Conservation (phyloP, 2,888 invertebrate genomes). For the Archaeoteleia sp. region DNA sequence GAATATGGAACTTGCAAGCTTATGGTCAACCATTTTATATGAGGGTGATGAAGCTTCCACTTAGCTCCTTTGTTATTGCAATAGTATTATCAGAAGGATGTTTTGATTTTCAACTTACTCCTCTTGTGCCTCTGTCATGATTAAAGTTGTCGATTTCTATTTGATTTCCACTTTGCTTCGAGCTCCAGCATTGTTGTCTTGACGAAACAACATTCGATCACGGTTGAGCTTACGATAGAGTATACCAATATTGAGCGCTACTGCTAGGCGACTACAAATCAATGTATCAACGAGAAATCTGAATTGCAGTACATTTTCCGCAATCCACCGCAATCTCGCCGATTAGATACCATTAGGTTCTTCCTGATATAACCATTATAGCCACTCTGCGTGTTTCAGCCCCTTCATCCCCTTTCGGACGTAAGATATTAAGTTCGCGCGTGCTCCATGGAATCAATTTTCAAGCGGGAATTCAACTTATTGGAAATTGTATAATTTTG, state of each 20-base stretch:
- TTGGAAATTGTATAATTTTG: too few species aligned
- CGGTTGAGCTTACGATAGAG: constrained; percentile 57
- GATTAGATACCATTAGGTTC: too few species aligned
- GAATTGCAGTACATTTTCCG: too few species aligned
- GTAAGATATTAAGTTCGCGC: constrained; percentile 29
- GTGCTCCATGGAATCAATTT: constrained; percentile 16
- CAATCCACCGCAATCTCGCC: too few species aligned
- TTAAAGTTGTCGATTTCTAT: constrained; percentile 89
- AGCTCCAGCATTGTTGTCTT: constrained; percentile 89
- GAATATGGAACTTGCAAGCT: too few species aligned
- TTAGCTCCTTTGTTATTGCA: too few species aligned
- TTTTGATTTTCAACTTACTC: constrained; percentile 88
- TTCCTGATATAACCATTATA: constrained; percentile 21
- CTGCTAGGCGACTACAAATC: constrained; percentile 50
- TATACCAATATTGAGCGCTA: constrained; percentile 67
- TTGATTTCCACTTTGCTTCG: constrained; percentile 87
- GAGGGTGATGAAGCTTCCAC: background rate
- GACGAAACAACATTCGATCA: constrained; percentile 75
- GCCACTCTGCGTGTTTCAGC: constrained; percentile 14
- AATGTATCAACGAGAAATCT: constrained; percentile 6
- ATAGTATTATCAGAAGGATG: constrained; percentile 22
- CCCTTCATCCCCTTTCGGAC: constrained; percentile 26
- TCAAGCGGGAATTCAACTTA: constrained; percentile 6
- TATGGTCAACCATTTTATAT: too few species aligned
- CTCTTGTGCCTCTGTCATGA: constrained; percentile 94